Percentiles rank a stretch among this genome's conserved stretches.
phyloP scores from a whole-genome alignment of 2,888 invertebrate genomes.

The Leucophora obtusa region DNA sequence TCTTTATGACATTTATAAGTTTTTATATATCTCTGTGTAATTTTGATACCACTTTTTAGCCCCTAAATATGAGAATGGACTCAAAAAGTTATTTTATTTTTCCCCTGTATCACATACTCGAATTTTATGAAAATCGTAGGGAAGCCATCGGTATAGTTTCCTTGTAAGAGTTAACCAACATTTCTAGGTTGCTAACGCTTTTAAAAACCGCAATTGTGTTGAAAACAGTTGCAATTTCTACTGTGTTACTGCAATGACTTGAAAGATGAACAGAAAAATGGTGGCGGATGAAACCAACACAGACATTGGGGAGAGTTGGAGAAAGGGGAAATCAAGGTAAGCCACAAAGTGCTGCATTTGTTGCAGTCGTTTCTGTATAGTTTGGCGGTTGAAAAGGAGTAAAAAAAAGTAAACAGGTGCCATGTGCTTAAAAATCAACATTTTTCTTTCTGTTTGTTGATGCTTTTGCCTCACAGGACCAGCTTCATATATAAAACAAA shows the following conservation, averaged over 20 bases:
- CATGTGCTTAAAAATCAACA: constrained; percentile 6
- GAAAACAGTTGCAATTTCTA: constrained; percentile 48
- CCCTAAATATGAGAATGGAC: too few species aligned
- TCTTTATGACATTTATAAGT: too few species aligned
- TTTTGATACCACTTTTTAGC: too few species aligned
- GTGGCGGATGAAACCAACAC: constrained; percentile 8
- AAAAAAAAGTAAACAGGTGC: constrained; percentile 25
- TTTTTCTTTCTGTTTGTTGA: neutral
- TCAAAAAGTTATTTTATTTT: too few species aligned
- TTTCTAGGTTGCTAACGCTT: constrained; percentile 50
- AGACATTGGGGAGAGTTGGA: neutral
- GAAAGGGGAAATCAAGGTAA: constrained; percentile 23
- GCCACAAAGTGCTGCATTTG: constrained; percentile 51
- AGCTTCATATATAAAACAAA: neutral
- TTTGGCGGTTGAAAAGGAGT: neutral
- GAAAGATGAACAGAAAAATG: constrained; percentile 23
- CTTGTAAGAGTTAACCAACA: constrained; percentile 48
- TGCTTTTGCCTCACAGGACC: neutral
- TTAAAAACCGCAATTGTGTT: constrained; percentile 51
- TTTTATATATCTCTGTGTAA: too few species aligned
- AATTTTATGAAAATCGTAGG: too few species aligned
- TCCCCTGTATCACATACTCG: too few species aligned
- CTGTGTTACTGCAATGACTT: constrained; percentile 23
- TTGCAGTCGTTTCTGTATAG: constrained; percentile 10
- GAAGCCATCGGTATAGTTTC: too few species aligned